Conservation (phyloP, 2,888 invertebrate genomes). For the Polydrusus pterygomalis region DNA sequence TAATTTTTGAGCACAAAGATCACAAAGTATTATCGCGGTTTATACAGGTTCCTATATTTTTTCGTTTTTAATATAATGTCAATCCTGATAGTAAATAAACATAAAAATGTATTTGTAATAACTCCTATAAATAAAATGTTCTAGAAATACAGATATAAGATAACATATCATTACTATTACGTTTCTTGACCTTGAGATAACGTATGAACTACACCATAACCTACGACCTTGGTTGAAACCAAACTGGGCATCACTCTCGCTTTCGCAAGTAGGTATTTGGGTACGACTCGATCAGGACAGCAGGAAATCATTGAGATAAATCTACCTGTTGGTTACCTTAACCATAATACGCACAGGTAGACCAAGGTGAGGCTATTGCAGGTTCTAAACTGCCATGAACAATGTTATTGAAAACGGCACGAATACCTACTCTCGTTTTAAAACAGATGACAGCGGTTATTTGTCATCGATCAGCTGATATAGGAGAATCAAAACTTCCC, state of each 20-base stretch:
- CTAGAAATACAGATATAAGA: background rate
- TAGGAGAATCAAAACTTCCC: no score
- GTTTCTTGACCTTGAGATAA: slow-evolving; percentile 14
- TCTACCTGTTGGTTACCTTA: slow-evolving; percentile 33
- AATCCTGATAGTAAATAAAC: no score
- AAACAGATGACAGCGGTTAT: no score
- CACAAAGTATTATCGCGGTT: no score
- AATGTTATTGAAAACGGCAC: no score
- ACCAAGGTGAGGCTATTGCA: background rate
- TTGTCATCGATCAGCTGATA: no score
- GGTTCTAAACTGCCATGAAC: background rate
- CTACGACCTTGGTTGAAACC: slow-evolving; percentile 1
- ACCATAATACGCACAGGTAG: slow-evolving; percentile 17
- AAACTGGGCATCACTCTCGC: slow-evolving; percentile 39
- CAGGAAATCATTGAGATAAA: slow-evolving; percentile 44
- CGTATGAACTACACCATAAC: slow-evolving; percentile 2
- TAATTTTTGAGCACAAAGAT: no score
- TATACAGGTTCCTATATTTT: no score
- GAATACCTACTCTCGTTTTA: no score
- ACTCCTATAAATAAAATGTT: background rate
- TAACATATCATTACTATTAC: background rate
- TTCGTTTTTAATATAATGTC: no score
- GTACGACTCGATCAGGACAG: slow-evolving; percentile 55
- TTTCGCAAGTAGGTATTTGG: slow-evolving; percentile 58
- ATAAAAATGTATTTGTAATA: background rate